These are phyloP conservation scores for Odontamblyopus lacepedii DNA, from an alignment of 2,797 vertebrate genomes.

Conservation along the genomic window DNA sequence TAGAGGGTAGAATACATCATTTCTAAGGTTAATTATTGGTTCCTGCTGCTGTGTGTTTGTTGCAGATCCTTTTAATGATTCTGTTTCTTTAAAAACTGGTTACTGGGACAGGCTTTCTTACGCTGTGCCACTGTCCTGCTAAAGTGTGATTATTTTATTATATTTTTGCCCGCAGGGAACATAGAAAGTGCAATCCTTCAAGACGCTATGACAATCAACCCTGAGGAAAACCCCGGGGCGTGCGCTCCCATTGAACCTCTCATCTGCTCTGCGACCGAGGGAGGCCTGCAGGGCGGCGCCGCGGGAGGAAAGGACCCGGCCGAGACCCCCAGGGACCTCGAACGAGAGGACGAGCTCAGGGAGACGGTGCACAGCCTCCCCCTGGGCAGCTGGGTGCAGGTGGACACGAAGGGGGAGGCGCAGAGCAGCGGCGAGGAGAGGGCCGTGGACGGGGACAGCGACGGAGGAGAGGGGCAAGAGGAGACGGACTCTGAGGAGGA, in stretches of 20 bases:
- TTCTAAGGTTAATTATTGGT: too few species aligned
- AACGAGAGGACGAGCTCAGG: conserved; percentile 15
- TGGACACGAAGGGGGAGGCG: conserved; percentile 35
- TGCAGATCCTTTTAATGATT: too few species aligned
- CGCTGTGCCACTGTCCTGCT: too few species aligned
- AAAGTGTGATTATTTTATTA: too few species aligned
- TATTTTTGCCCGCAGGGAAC: conserved; percentile 46
- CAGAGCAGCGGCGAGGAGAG: conserved; percentile 7
- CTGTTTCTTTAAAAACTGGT: too few species aligned
- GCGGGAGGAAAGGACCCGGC: conserved; percentile 15
- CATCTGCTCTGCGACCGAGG: conserved; percentile 25
- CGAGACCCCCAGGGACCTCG: conserved; percentile 21
- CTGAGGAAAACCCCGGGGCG: conserved; percentile 26
- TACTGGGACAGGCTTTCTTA: too few species aligned
- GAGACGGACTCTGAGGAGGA: conserved; percentile 56
- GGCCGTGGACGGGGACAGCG: conserved; percentile 8
- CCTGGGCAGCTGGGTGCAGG: conserved; percentile 69
- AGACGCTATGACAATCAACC: conserved; percentile 47
- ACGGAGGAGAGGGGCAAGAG: conserved; percentile 77
- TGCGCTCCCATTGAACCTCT: conserved; percentile 11
- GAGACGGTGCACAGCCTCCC: conserved; percentile 53
- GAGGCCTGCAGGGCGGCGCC: conserved; percentile 9
- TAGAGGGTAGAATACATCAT: too few species aligned
- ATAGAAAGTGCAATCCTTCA: conserved; percentile 59
- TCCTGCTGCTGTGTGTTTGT: too few species aligned